These are phyloP conservation scores for Maconellicoccus hirsutus DNA, from an alignment of 1,140 invertebrate species.

Conservation along the genomic window DNA sequence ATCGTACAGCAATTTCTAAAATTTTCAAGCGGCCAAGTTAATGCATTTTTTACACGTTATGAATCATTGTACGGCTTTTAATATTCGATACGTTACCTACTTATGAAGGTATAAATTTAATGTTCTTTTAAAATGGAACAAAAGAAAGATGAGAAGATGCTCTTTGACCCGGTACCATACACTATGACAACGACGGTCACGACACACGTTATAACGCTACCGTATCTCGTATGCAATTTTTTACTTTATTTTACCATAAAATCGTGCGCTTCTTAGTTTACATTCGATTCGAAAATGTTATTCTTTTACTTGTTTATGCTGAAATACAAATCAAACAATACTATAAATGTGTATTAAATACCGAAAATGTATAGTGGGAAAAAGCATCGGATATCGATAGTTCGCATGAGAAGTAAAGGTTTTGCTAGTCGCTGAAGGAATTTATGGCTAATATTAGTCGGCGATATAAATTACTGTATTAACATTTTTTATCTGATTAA, in stretches of 20 bases:
- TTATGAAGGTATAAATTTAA: constrained; percentile 3
- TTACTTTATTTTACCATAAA: constrained; percentile 5
- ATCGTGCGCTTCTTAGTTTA: constrained; percentile 4
- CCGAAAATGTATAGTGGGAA: neutral
- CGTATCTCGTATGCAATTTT: constrained; percentile 1
- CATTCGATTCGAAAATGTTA: neutral
- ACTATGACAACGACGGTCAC: constrained; percentile 2
- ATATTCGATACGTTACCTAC: constrained; percentile 8
- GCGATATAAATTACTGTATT: no score
- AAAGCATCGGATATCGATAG: neutral
- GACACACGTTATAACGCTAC: constrained; percentile 2
- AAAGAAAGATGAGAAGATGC: constrained; percentile 8
- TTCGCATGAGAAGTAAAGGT: no score
- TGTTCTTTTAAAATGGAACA: constrained; percentile 5
- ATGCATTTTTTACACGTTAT: neutral
- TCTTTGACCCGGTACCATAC: constrained; percentile 1
- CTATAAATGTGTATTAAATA: neutral
- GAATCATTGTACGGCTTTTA: neutral
- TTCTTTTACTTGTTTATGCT: constrained; percentile 3
- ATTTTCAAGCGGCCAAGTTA: neutral
- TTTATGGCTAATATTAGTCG: no score
- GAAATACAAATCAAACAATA: constrained; percentile 9
- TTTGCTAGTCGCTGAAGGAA: no score
- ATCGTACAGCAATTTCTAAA: neutral
- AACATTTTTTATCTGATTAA: no score